A percentile compares a stretch with the other conserved stretches of the same genome.
Conservation (phyloP, 2,113 vertebrate species). For the Myotis brandtii region DNA sequence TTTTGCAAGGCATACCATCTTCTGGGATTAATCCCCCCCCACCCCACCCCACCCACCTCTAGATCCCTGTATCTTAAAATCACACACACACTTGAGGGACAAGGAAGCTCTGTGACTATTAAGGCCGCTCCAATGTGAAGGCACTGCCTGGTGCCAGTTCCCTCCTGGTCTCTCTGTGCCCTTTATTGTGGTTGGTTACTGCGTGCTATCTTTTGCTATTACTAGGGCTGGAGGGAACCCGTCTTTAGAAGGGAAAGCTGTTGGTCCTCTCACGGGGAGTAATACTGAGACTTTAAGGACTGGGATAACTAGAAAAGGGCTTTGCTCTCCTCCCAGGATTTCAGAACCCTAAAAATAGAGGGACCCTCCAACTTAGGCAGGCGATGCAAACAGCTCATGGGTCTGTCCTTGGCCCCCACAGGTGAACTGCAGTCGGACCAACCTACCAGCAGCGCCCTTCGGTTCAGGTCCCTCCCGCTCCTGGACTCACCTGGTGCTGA, state of each 20-base stretch:
- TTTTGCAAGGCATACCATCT: conserved; percentile 60
- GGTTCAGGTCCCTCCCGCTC: neutral
- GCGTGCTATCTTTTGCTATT: neutral
- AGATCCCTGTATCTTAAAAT: neutral
- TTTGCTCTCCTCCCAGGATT: neutral
- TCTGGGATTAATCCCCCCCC: neutral
- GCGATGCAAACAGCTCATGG: neutral
- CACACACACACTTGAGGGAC: neutral
- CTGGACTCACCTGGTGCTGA: conserved; percentile 86
- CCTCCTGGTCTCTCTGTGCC: neutral
- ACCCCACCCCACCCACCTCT: too few relatives aligned
- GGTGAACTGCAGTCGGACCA: neutral
- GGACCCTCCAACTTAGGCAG: conserved; percentile 55
- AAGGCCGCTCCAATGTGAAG: neutral
- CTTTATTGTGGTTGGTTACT: neutral
- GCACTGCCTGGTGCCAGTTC: accelerated
- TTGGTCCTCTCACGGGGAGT: neutral
- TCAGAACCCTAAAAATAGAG: neutral
- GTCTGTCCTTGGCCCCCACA: neutral
- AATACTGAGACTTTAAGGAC: conserved; percentile 11
- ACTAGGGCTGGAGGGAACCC: neutral
- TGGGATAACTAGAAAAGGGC: neutral
- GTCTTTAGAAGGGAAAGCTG: conserved; percentile 24
- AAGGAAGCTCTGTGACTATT: neutral
- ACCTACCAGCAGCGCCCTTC: neutral